phyloP scores from a whole-genome alignment of 2,888 invertebrate genomes.

The Galerucella pusilla region DNA sequence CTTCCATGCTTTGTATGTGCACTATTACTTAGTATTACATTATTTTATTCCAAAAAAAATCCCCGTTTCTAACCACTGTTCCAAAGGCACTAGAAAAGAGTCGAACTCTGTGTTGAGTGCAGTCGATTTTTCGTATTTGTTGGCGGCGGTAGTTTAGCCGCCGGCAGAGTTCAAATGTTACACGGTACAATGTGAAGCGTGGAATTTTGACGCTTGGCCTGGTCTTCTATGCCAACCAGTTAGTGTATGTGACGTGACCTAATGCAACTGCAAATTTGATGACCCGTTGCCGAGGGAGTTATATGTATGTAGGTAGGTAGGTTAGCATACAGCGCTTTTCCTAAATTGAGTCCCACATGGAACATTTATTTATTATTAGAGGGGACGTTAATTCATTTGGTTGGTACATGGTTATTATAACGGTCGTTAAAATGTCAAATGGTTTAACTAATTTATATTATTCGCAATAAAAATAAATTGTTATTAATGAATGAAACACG shows the following conservation, averaged over 20 bases:
- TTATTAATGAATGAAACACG: too few species aligned
- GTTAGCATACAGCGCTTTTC: background rate
- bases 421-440: background rate
- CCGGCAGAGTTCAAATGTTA: background rate
- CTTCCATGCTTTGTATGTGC: too few species aligned
- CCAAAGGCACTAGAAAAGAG: background rate
- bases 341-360: background rate
- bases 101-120: background rate
- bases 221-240: background rate
- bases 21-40: too few species aligned
- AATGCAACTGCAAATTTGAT: constrained; percentile 5
- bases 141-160: background rate
- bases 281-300: background rate
- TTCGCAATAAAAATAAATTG: too few species aligned
- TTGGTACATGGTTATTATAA: background rate
- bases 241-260: background rate
- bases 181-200: background rate
- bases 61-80: background rate
- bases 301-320: background rate
- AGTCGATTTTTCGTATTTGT: constrained; percentile 8
- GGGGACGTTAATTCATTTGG: background rate
- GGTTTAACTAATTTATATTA: too few species aligned
- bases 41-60: background rate
- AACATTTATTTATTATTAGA: background rate
- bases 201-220: background rate